Evolutionary conservation across 2,888 invertebrate species (phyloP).

Genomic region (Thelaira solivaga): DNA sequence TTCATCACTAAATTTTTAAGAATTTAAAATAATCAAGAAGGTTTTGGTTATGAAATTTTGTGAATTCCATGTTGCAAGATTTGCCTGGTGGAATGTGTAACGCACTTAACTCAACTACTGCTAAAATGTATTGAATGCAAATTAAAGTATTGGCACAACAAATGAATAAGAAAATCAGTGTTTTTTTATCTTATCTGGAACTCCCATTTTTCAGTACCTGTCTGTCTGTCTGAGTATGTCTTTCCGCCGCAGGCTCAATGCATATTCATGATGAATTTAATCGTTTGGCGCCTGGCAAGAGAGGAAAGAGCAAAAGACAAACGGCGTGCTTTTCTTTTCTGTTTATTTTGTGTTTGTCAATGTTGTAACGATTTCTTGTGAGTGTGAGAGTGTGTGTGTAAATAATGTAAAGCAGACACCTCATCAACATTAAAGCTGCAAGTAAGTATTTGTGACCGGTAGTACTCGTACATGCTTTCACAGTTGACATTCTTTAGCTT

Average conservation of each 20-base stretch:
- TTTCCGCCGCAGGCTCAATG: slow-evolving; percentile 22
- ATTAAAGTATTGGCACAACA: slow-evolving; percentile 7
- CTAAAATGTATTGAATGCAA: slow-evolving; percentile 8
- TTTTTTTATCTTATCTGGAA: slow-evolving; percentile 56
- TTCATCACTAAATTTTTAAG: slow-evolving; percentile 53
- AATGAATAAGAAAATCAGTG: background rate
- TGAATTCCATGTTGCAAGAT: background rate
- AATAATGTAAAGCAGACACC: slow-evolving; percentile 24
- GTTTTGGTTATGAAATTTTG: slow-evolving; percentile 19
- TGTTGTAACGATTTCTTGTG: slow-evolving; percentile 17
- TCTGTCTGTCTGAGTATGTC: slow-evolving; percentile 1
- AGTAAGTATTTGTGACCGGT: slow-evolving; percentile 41
- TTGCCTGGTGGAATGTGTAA: too few species aligned
- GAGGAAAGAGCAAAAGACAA: slow-evolving; percentile 1
- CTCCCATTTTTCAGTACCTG: slow-evolving; percentile 23
- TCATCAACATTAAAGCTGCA: background rate
- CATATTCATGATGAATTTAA: slow-evolving; percentile 2
- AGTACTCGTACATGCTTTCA: too few species aligned
- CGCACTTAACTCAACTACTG: background rate
- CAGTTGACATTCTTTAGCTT: slow-evolving; percentile 56
- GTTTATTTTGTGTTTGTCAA: slow-evolving; percentile 26
- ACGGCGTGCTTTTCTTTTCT: background rate
- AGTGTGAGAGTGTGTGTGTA: background rate
- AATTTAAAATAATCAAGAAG: slow-evolving; percentile 42
- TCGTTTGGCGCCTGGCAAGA: background rate